Conservation (phyloP, 2,888 invertebrate species). For the Scaptomyza caliginosa region DNA sequence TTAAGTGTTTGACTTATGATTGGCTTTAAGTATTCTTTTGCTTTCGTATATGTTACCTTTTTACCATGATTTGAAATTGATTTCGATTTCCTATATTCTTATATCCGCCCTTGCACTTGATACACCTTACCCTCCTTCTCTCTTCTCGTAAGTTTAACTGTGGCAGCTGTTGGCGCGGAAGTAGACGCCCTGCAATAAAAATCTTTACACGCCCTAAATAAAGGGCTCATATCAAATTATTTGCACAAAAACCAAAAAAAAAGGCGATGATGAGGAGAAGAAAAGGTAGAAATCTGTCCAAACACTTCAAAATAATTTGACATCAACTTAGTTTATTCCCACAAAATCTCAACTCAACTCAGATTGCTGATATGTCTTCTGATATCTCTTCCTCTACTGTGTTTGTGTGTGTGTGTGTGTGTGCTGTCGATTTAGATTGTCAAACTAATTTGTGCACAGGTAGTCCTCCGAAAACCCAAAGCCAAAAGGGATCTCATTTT, state of each 20-base stretch:
- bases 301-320: conserved; percentile 84
- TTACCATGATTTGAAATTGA: neutral
- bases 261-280: neutral
- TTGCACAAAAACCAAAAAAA: conserved; percentile 50
- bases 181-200: conserved; percentile 72
- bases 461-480: conserved; percentile 52
- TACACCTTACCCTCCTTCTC: neutral
- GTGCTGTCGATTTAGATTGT: conserved; percentile 59
- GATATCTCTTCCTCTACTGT: conserved; percentile 19
- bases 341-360: conserved; percentile 61
- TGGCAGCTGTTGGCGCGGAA: conserved; percentile 72
- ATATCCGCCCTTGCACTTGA: conserved; percentile 1
- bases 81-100: neutral
- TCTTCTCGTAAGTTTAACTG: neutral
- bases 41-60: neutral
- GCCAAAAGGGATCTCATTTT: conserved; percentile 20
- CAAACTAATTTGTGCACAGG: conserved; percentile 75
- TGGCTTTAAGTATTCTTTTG: neutral
- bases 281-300: conserved; percentile 78
- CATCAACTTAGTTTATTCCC: conserved; percentile 81
- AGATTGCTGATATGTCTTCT: conserved; percentile 32
- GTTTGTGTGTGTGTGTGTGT: neutral
- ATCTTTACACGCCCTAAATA: conserved; percentile 23
- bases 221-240: conserved; percentile 70
- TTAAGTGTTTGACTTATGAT: neutral